Evolutionary conservation across 35 echinoderm and acorn worm genomes (phyloP).

Genomic region (Ophioderma brevispina): DNA sequence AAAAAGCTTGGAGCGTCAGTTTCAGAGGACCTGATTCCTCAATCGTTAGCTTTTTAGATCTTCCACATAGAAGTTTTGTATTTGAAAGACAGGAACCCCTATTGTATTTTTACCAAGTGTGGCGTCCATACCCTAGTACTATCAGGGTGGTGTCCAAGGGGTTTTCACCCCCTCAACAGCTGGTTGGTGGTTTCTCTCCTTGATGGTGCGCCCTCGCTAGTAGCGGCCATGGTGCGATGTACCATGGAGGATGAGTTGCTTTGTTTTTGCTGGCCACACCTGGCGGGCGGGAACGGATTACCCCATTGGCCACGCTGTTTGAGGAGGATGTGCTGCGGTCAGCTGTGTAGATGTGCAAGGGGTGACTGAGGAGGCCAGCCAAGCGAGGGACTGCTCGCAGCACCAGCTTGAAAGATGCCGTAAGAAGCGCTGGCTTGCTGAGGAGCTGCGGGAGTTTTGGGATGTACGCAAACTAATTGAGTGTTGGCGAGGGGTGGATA

Average conservation of each 20-base stretch:
- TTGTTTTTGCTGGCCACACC: slow-evolving; percentile 12
- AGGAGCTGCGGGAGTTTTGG: slow-evolving; percentile 90
- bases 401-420: slow-evolving; percentile 88
- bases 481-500: slow-evolving; percentile 93
- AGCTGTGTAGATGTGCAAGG: slow-evolving; percentile 95
- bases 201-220: slow-evolving; percentile 69
- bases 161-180: neutral
- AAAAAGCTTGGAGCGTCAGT: too few species aligned
- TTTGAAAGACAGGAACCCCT: too few species aligned
- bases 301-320: slow-evolving; percentile 38
- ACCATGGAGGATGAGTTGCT: slow-evolving; percentile 28
- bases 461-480: slow-evolving; percentile 99
- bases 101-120: neutral
- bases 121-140: neutral
- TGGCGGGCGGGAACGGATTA: neutral
- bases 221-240: slow-evolving; percentile 81
- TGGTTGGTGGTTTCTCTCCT: slow-evolving; percentile 17
- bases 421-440: slow-evolving; percentile 94
- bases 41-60: too few species aligned
- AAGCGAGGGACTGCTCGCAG: slow-evolving; percentile 73
- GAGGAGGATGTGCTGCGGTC: slow-evolving; percentile 93
- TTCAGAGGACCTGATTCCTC: too few species aligned
- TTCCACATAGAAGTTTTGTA: too few species aligned
- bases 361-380: slow-evolving; percentile 73
- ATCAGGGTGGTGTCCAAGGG: slow-evolving; percentile 12